Evolutionary conservation across 2,113 vertebrate species (phyloP), one percentile per base, ranked within the genome.

Genomic region (Alexandromys fortis): DNA sequence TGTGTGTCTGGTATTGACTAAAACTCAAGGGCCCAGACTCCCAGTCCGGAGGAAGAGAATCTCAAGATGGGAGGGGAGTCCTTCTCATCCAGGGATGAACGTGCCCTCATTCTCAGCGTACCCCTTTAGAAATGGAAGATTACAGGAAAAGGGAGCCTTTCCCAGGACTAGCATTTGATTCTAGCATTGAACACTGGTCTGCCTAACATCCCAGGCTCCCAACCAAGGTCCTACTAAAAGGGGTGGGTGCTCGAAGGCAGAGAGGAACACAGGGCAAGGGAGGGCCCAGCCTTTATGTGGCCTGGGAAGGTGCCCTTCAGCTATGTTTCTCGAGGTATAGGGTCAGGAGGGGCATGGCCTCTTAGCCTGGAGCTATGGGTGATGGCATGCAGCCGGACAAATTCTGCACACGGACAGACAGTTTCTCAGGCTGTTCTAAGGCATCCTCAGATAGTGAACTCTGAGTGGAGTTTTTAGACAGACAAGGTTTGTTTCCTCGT

Each of bases 1-100:
- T 65, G 94, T 91, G 3, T 82, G 94, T 63, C 86, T 86, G 49
- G 30, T 94, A 88, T 96, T 91, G 97, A 94, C 76, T 22, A 26
- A 33, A 33, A 13, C 87, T 72, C 5, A 1, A 73, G 77, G 65
- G 72, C 42, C 42, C 35, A 49, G 90, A 42, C 83, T 85, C 87
- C 24, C 2, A 33, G 33, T 52, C 63, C 4, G 1, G 90, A 83
- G 70, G 55, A 12, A 30, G 49, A 88, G 55, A 91, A 13, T 70
- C 3, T 11, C 58, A 26, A 22, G 70, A 49, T 73, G 30, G 58
- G 68, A 22, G 8, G 16, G 35, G 28, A 30, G 2, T 67, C 9
- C 0, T 22, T 30, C 19, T 68, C 1, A 0, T 65, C 49, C 33
- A 55, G 49, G 77, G 38, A 65, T 65, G 16, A 73, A 28, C n/a